These are phyloP conservation scores for Cyclura pinguis DNA, from an alignment of 2,797 vertebrate species.

Conservation along the genomic window DNA sequence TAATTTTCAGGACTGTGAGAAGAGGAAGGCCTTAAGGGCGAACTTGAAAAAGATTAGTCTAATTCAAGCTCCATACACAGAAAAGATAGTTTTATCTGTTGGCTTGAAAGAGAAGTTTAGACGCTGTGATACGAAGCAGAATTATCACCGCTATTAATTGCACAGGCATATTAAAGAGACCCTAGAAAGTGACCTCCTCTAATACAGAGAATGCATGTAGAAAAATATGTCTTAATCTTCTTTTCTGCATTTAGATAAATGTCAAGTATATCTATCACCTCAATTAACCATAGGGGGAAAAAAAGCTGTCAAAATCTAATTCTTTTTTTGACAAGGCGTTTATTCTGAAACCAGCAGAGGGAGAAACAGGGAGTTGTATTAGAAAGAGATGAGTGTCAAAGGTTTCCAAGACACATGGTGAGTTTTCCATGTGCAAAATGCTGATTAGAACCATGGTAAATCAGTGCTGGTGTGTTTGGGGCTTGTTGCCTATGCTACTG, in stretches of 20 bases:
- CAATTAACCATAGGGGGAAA: conserved; percentile 85
- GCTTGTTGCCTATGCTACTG: conserved; percentile 75
- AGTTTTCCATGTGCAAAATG: conserved; percentile 76
- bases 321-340: conserved; percentile 81
- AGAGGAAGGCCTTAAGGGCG: conserved; percentile 71
- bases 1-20: conserved; percentile 79
- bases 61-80: conserved; percentile 76
- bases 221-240: conserved; percentile 86
- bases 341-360: conserved; percentile 80
- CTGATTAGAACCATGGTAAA: conserved; percentile 79
- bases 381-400: conserved; percentile 78
- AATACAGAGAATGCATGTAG: conserved; percentile 80
- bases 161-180: conserved; percentile 86
- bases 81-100: conserved; percentile 79
- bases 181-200: conserved; percentile 84
- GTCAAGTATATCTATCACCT: conserved; percentile 89
- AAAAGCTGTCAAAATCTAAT: conserved; percentile 86
- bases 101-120: conserved; percentile 80
- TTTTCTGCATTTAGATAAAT: conserved; percentile 84
- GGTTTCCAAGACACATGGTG: conserved; percentile 74
- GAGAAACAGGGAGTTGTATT: conserved; percentile 76
- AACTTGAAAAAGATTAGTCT: conserved; percentile 83
- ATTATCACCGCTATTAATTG: conserved; percentile 85
- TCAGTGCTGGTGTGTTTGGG: conserved; percentile 57
- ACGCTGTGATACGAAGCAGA: conserved; percentile 76